A percentile compares a stretch with the other conserved stretches of the same genome.
These are phyloP conservation scores for Xylota sylvarum DNA, from an alignment of 2,888 invertebrate species.

Conservation along the genomic window DNA sequence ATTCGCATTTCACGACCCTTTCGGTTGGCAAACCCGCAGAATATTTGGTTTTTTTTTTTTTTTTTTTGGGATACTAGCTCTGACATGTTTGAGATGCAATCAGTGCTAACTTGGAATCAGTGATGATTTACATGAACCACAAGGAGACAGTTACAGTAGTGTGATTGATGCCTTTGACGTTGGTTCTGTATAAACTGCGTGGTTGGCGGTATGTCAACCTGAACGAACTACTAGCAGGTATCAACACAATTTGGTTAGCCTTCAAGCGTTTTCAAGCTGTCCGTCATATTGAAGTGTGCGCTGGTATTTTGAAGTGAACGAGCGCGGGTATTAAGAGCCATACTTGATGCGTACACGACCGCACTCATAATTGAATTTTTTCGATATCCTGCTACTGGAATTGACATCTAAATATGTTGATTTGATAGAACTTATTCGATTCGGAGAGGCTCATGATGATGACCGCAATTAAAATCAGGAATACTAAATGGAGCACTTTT, in stretches of 20 bases:
- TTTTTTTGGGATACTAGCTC: not conserved
- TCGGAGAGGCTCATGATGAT: not conserved
- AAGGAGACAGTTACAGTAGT: not conserved
- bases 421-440: not conserved
- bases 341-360: slow-evolving; percentile 7
- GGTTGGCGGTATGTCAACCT: not conserved
- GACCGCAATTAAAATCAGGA: slow-evolving; percentile 57
- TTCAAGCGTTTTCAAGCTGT: not conserved
- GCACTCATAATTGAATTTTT: slow-evolving; percentile 28
- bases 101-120: slow-evolving; percentile 49
- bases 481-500: slow-evolving; percentile 26
- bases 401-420: slow-evolving; percentile 48
- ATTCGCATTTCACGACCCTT: slow-evolving; percentile 58
- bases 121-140: slow-evolving; percentile 45
- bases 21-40: slow-evolving; percentile 17
- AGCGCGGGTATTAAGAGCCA: not conserved
- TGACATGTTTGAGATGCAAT: slow-evolving; percentile 64
- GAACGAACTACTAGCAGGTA: not conserved
- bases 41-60: slow-evolving; percentile 16
- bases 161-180: not conserved
- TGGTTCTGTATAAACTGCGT: not conserved
- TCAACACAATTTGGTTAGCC: not conserved
- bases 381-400: slow-evolving; percentile 14
- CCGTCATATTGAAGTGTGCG: not conserved
- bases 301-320: not conserved